These are phyloP conservation scores for Drosophila aff. DNA, from an alignment of 1,140 invertebrate genomes.

Conservation along the genomic window DNA sequence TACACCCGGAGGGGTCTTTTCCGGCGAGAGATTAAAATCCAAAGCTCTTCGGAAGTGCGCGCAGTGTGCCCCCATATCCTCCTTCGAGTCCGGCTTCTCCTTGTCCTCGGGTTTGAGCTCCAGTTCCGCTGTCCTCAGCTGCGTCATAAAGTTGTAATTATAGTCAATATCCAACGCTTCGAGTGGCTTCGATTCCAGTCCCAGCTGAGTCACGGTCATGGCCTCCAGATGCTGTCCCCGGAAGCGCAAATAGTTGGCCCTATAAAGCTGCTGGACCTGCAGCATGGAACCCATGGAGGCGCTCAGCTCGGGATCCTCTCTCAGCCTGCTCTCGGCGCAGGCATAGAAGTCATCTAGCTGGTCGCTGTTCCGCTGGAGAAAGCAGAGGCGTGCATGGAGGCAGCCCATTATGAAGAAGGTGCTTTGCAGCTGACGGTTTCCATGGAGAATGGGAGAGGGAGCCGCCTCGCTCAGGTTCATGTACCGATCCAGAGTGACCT, in stretches of 20 bases:
- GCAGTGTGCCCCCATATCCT: not conserved
- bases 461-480: conserved; percentile 2
- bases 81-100: not conserved
- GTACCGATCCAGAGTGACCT: conserved; percentile 38
- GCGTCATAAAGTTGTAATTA: conserved; percentile 52
- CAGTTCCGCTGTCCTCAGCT: conserved; percentile 37
- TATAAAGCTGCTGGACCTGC: conserved; percentile 45
- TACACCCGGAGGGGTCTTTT: not conserved
- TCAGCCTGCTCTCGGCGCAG: conserved; percentile 47
- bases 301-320: conserved; percentile 3
- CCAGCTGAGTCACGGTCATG: conserved; percentile 30
- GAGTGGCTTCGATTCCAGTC: conserved; percentile 14
- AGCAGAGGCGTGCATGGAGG: conserved; percentile 68
- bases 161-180: conserved; percentile 53
- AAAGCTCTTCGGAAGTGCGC: conserved; percentile 39
- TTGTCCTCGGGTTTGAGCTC: conserved; percentile 25
- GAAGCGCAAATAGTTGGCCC: conserved; percentile 55
- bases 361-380: conserved; percentile 54
- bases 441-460: not conserved
- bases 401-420: conserved; percentile 61
- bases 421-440: conserved; percentile 52
- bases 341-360: conserved; percentile 70
- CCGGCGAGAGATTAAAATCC: conserved; percentile 50
- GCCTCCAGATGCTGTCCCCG: conserved; percentile 30
- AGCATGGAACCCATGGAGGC: conserved; percentile 35